These are phyloP conservation scores for Willisornis vidua DNA, from an alignment of 2,113 vertebrate species.

Conservation along the genomic window DNA sequence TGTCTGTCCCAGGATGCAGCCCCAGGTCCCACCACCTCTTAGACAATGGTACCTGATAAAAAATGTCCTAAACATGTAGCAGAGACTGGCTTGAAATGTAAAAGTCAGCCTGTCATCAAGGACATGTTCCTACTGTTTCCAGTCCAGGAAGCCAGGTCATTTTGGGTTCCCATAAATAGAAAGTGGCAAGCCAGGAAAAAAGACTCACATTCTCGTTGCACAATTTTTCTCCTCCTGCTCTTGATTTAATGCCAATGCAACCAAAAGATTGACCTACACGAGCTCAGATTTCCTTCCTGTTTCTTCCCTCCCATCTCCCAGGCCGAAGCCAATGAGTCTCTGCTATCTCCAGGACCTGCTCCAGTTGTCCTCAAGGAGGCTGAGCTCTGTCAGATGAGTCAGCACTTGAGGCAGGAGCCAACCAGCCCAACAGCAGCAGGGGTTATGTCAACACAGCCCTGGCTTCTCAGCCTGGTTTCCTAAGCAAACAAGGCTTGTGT, in stretches of 20 bases:
- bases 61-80: background rate
- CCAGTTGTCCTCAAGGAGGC: background rate
- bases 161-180: conserved; percentile 55
- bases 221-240: conserved; percentile 37
- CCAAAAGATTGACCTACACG: conserved; percentile 35
- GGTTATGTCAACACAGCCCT: background rate
- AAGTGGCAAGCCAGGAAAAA: background rate
- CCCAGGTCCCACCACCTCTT: background rate
- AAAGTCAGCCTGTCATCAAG: background rate
- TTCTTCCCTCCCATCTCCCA: conserved; percentile 7
- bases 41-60: background rate
- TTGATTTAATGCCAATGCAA: conserved; percentile 44
- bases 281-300: conserved; percentile 67
- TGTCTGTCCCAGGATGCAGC: rapidly evolving
- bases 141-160: conserved; percentile 50
- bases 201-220: conserved; percentile 9
- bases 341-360: background rate
- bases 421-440: background rate
- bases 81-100: background rate
- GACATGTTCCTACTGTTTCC: background rate
- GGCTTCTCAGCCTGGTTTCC: background rate
- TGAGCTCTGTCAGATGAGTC: background rate
- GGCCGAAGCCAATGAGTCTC: background rate
- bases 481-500: background rate
- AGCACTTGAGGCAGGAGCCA: background rate